Base-by-base conservation (phyloP, 2,797 vertebrate genomes). In the Acanthurus lineatus region DNA sequence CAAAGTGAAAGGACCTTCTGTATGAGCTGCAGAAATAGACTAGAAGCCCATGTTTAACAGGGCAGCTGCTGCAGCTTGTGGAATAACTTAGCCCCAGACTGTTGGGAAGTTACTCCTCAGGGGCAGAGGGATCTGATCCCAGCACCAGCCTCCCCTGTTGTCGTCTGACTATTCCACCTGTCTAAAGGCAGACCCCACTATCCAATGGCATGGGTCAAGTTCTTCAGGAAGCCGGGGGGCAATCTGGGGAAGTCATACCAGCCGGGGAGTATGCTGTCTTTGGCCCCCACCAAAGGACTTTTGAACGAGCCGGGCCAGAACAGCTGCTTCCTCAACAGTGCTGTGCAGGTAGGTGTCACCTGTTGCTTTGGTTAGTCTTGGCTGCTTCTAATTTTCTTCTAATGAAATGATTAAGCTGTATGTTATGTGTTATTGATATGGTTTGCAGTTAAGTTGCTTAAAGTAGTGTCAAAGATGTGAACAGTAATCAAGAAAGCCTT, bases 261-360 rank as follows among this genome's bases (percentile, higher is more conserved):
- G 73, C 97, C 97, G 2, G 98, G 98, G 83, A 99, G 98, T 82
- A 96, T 99, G 94, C 89, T 99, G 53, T 99, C 98, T 11, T 88
- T 99, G 79, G 98, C 98, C n/a, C 98, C 98, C 42, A 98, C 97
- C 82, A 98, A 98, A 91, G 98, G 98, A 88, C 94, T 99, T 15
- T 88, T 99, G 72, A 99, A 99, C 58, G 98, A 99, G 83, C 98
- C 98, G 0, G 98, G 98, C 74, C 98, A 99, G 89, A 99, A 99
- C 94, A 99, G 97, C 94, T 99, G 98, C 93, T 99, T 99, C 90
- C 98, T 99, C 76, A 99, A 99, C 88, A 99, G 98, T 67, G 98
- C 98, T 28, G 97, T 99, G 73, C 98, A 99, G 98, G 98, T 99
- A 93, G 88, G 96, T 51, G 14, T 9, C 38, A 25, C 22, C 28